A percentile compares a stretch with the other conserved stretches of the same genome.
Conservation (phyloP, 2,797 vertebrate species). For the Carcharodon carcharias region DNA sequence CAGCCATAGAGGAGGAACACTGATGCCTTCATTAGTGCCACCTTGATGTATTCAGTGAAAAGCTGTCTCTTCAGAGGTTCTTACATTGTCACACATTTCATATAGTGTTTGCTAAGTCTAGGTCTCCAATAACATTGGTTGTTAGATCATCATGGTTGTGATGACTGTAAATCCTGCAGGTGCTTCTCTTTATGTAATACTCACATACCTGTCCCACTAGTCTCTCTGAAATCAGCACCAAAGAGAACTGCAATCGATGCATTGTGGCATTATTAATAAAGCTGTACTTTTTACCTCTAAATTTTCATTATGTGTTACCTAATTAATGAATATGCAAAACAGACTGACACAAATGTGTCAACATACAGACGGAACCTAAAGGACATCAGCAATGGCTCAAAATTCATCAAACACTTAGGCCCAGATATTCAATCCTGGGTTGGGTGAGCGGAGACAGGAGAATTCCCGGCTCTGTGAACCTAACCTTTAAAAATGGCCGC, state of each 20-base stretch:
- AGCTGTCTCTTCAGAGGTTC: neutral
- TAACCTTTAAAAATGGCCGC: too few relatives aligned
- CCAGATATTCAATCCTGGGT: too few relatives aligned
- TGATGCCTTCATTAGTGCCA: neutral
- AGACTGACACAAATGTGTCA: neutral
- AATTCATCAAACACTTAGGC: neutral
- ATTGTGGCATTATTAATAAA: neutral
- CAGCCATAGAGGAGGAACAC: neutral
- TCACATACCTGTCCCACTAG: neutral
- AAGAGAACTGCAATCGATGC: neutral
- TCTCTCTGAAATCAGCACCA: neutral
- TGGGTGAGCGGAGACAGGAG: too few relatives aligned
- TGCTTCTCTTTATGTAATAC: neutral
- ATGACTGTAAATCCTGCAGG: neutral
- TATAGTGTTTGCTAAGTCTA: neutral
- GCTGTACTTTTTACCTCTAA: too few relatives aligned
- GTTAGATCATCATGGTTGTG: slow-evolving; percentile 14
- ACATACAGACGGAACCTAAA: neutral
- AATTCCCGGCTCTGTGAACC: too few relatives aligned
- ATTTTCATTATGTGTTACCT: neutral
- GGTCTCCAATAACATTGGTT: neutral
- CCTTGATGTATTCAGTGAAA: neutral
- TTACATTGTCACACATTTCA: neutral
- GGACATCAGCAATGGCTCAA: neutral
- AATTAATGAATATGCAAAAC: neutral